A percentile compares a stretch with the other conserved stretches of the same genome.
These are phyloP conservation scores for Darevskia mixta DNA, from an alignment of 2,797 vertebrate species.

Conservation along the genomic window DNA sequence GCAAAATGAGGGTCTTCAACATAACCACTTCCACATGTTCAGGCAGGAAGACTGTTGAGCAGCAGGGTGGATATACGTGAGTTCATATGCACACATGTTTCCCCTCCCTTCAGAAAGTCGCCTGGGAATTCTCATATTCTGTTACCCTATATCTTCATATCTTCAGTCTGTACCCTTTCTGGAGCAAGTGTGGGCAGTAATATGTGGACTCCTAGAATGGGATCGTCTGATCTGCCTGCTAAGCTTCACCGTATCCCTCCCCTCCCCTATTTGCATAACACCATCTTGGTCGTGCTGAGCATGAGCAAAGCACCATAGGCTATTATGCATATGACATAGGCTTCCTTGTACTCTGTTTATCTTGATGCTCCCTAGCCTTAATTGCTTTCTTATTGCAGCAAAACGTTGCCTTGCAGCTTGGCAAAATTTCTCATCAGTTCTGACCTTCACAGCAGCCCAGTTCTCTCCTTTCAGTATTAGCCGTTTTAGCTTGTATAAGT, in stretches of 20 bases:
- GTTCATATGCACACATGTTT: background rate
- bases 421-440: slow-evolving; percentile 2
- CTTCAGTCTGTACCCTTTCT: background rate
- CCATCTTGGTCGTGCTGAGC: background rate
- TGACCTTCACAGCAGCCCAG: background rate
- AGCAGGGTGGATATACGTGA: too few relatives aligned
- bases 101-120: background rate
- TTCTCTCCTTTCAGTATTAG: background rate
- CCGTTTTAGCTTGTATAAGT: slow-evolving; percentile 6
- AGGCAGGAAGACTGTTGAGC: too few relatives aligned
- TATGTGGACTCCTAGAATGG: background rate
- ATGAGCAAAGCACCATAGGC: background rate
- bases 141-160: background rate
- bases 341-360: background rate
- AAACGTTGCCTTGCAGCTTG: background rate
- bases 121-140: background rate
- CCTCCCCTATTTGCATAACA: background rate
- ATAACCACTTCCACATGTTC: too few relatives aligned
- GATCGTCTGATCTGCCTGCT: background rate
- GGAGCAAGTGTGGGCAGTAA: background rate
- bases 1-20: too few relatives aligned
- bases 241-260: background rate
- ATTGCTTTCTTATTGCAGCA: slow-evolving; percentile 13
- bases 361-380: background rate
- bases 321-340: background rate